Evolutionary conservation across 2,113 vertebrate genomes (phyloP).

Genomic region (Caranx melampygus): DNA sequence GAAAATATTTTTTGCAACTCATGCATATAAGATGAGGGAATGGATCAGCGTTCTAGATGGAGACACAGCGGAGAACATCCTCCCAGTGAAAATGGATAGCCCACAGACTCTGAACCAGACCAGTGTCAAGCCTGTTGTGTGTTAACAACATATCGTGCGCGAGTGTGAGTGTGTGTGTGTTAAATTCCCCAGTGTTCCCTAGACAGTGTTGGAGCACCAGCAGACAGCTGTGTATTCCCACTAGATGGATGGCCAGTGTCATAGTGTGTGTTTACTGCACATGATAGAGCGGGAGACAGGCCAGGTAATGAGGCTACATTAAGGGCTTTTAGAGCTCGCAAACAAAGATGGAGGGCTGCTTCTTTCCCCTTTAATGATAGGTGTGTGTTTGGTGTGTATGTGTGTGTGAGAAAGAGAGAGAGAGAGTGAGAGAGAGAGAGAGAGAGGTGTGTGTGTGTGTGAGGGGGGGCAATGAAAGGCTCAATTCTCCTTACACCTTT

Average conservation of each 20-base stretch:
- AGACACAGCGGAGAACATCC: slow-evolving; percentile 47
- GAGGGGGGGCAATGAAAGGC: slow-evolving; percentile 48
- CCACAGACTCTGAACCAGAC: slow-evolving; percentile 35
- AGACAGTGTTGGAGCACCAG: slow-evolving; percentile 62
- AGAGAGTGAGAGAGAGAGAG: background rate
- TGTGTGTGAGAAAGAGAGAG: background rate
- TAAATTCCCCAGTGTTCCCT: slow-evolving; percentile 67
- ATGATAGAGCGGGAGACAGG: slow-evolving; percentile 82
- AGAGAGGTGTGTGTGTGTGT: slow-evolving; percentile 13
- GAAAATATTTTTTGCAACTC: slow-evolving; percentile 65
- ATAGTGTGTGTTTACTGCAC: slow-evolving; percentile 82
- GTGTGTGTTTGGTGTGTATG: slow-evolving; percentile 61
- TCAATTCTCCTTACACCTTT: slow-evolving; percentile 67
- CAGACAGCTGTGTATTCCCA: slow-evolving; percentile 73
- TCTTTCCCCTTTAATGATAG: slow-evolving; percentile 77
- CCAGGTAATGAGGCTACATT: slow-evolving; percentile 84
- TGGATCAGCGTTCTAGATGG: slow-evolving; percentile 51
- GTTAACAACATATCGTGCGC: slow-evolving; percentile 38
- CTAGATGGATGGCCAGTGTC: slow-evolving; percentile 81
- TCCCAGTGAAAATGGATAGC: slow-evolving; percentile 54
- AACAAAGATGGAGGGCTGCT: slow-evolving; percentile 82
- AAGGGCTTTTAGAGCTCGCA: slow-evolving; percentile 82
- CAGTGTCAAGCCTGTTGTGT: slow-evolving; percentile 53
- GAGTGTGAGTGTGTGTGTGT: slow-evolving; percentile 51
- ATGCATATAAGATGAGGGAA: slow-evolving; percentile 60